Base-by-base conservation (phyloP, 2,113 vertebrate species). In the Pantherophis guttatus region DNA sequence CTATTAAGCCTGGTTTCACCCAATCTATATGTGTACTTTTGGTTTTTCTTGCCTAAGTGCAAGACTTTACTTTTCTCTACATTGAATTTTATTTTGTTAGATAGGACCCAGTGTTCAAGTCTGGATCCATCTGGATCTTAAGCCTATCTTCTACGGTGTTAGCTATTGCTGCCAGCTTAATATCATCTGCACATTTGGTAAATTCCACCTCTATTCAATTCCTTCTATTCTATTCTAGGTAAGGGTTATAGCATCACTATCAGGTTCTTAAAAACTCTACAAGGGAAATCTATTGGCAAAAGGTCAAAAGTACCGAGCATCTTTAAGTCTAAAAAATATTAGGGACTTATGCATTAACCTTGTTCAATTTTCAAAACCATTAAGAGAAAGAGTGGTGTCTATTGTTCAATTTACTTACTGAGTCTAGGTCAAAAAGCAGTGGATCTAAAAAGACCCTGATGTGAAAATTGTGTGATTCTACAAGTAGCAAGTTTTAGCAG, bases 401-500 rank as follows among this genome's bases (percentile, higher is more conserved):
- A 48, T 81, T 81, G 44, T 90, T 90, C 75, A 52, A 59, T 93
- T 90, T 52, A 33, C 52, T 24, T 19, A 59, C 29, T 7, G 44
- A 52, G 44, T 29, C 65, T 59, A 33, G 48, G 57, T 62, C 75
- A 86, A 52, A 88, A 93, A 53, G 21, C 88, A 93, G 52, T 2
- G 29, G 59, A 75, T 57, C 52, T 89, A 23, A 85, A 92, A 53
- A 48, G 39, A 48, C 24, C 50, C 52, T 44, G 23, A 70, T 94
- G 23, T 93, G 89, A 96, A 97, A 87, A 95, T 94, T 92, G 92
- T 53, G 90, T 94, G 95, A 96, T 94, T 44, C 5, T 94, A 89
- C 93, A 96, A 93, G 94, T 93, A 94, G 70, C 85, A 94, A 91
- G 94, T 97, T 94, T 97, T 95, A 94, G 93, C 93, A 96, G 62